Evolutionary conservation across 1,140 invertebrate species (phyloP).

Genomic region (Paramacrobiotus metropolitanus): DNA sequence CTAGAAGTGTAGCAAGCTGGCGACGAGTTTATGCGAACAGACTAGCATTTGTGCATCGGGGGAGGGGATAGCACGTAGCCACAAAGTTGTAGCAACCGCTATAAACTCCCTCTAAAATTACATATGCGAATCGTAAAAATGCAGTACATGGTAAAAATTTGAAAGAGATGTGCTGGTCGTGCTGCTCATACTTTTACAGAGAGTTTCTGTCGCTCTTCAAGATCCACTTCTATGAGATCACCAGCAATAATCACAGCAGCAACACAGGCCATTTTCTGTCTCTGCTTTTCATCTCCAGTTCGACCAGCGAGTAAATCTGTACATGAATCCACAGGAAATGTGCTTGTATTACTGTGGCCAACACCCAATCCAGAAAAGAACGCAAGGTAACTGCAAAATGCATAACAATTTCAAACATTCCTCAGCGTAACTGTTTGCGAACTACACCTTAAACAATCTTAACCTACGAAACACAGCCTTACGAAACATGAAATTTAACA

Average conservation of each 20-base stretch:
- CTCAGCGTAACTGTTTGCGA: too few species aligned
- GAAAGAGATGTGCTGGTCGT: too few species aligned
- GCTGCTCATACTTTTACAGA: constrained; percentile 18
- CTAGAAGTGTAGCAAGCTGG: too few species aligned
- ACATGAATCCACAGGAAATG: constrained; percentile 43
- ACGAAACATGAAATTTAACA: too few species aligned
- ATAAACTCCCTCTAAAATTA: too few species aligned
- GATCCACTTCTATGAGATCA: constrained; percentile 25
- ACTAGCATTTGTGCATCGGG: too few species aligned
- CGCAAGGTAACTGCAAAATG: constrained; percentile 39
- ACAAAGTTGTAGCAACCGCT: too few species aligned
- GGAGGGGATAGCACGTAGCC: too few species aligned
- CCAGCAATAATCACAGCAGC: constrained; percentile 53
- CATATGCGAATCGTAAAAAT: background rate
- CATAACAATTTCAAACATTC: too few species aligned
- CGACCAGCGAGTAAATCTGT: constrained; percentile 52
- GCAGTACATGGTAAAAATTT: constrained; percentile 8
- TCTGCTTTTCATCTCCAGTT: constrained; percentile 33
- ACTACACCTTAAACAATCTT: too few species aligned
- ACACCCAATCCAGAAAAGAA: constrained; percentile 64
- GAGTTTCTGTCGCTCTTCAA: constrained; percentile 20
- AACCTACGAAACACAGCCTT: too few species aligned
- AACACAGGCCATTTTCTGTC: constrained; percentile 38
- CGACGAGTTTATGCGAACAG: too few species aligned
- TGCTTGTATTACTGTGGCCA: constrained; percentile 24